phyloP scores from a whole-genome alignment of 1,140 invertebrate species.

The Andrena cerasifolii region DNA sequence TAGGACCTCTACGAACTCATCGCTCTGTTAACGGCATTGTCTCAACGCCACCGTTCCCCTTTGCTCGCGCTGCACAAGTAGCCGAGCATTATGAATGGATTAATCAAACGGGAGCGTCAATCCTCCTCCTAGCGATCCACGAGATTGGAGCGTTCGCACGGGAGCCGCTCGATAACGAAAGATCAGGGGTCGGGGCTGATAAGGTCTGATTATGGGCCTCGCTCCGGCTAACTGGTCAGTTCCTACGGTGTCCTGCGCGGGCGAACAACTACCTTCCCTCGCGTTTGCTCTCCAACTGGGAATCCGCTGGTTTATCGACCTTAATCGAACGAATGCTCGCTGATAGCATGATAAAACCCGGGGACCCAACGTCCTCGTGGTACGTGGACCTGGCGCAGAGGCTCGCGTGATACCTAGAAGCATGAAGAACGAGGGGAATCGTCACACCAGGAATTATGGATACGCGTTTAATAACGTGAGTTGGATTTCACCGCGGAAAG shows the following conservation, averaged over 20 bases:
- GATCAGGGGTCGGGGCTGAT: slow-evolving; percentile 70
- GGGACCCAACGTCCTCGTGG: too few relatives aligned
- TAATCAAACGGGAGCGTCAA: background rate
- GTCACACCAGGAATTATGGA: slow-evolving; percentile 24
- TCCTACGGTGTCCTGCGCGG: slow-evolving; percentile 44
- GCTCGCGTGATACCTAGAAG: background rate
- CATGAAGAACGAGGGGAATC: slow-evolving; percentile 25
- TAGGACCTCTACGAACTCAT: too few relatives aligned
- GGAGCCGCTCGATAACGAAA: slow-evolving; percentile 50
- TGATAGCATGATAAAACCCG: background rate
- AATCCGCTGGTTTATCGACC: background rate
- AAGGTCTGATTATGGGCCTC: slow-evolving; percentile 55
- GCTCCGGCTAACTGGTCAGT: slow-evolving; percentile 60
- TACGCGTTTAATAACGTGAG: slow-evolving; percentile 33
- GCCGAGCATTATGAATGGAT: too few relatives aligned
- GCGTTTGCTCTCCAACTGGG: background rate
- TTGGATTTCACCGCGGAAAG: background rate
- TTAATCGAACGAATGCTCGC: background rate
- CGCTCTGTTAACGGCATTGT: too few relatives aligned
- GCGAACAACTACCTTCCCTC: slow-evolving; percentile 28
- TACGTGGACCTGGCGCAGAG: too few relatives aligned
- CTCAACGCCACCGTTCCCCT: too few relatives aligned
- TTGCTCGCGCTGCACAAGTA: too few relatives aligned
- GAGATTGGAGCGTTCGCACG: slow-evolving; percentile 17
- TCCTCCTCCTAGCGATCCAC: slow-evolving; percentile 1